Evolutionary conservation across 1,140 invertebrate genomes (phyloP).

Genomic region (Lepidotrigona ventralis): DNA sequence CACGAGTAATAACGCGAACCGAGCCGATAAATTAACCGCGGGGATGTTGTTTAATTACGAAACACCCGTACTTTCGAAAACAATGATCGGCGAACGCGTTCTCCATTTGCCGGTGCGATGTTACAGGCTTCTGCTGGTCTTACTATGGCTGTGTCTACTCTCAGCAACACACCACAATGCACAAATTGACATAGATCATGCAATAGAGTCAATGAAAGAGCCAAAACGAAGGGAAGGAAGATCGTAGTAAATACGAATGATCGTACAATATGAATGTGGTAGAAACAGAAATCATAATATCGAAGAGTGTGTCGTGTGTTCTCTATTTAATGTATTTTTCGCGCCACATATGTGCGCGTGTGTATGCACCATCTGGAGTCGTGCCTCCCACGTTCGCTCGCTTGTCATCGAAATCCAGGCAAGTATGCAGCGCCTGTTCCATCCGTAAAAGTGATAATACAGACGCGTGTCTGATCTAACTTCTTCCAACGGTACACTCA

Average conservation of each 20-base stretch:
- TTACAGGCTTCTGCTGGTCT: no score
- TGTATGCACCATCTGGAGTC: not conserved
- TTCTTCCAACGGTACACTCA: no score
- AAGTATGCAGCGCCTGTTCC: not conserved
- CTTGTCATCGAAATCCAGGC: not conserved
- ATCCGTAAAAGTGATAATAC: no score
- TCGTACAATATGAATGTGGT: not conserved
- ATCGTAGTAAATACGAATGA: not conserved
- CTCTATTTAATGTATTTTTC: no score
- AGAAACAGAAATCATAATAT: not conserved
- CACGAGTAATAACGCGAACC: not conserved
- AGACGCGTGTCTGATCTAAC: no score
- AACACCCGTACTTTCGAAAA: no score
- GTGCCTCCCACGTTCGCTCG: not conserved
- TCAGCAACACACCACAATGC: constrained; percentile 8
- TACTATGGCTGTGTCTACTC: constrained; percentile 5
- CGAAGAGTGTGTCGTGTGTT: not conserved
- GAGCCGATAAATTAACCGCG: no score
- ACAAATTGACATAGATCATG: not conserved
- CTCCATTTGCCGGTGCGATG: no score
- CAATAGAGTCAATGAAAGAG: not conserved
- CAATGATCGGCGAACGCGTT: no score
- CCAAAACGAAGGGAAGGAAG: no score
- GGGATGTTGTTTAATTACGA: no score
- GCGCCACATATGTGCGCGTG: no score